These are phyloP conservation scores for Papilio glaucus DNA, from an alignment of 1,140 invertebrate species.

Conservation along the genomic window DNA sequence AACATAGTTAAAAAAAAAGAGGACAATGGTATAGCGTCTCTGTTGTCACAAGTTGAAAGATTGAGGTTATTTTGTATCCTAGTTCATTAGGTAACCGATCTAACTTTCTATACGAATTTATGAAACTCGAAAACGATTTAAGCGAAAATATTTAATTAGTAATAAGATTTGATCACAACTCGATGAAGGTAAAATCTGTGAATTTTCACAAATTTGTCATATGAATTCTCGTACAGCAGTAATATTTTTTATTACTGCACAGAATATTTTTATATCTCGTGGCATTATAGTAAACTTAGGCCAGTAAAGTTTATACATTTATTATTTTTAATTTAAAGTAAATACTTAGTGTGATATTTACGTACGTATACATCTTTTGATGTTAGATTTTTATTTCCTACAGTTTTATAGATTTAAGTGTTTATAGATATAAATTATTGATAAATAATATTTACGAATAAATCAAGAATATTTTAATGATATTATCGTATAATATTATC, in stretches of 20 bases:
- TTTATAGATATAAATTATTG: background rate
- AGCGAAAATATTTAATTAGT: background rate
- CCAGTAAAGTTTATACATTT: conserved; percentile 65
- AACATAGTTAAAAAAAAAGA: background rate
- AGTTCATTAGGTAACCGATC: background rate
- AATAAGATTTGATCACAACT: background rate
- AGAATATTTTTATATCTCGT: conserved; percentile 31
- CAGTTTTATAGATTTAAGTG: conserved; percentile 31
- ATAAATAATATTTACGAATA: background rate
- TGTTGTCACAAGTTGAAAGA: background rate
- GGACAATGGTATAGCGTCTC: background rate
- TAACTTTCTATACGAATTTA: background rate
- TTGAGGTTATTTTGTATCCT: background rate
- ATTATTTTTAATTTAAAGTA: conserved; percentile 48
- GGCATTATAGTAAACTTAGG: conserved; percentile 65
- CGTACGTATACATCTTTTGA: conserved; percentile 35
- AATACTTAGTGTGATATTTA: conserved; percentile 41
- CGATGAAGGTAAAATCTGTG: background rate
- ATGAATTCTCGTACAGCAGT: background rate
- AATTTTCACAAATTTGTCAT: background rate
- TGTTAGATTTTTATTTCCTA: conserved; percentile 28
- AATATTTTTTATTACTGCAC: conserved; percentile 3
- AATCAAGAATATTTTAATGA: background rate
- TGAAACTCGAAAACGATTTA: background rate
- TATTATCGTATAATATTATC: no score